Conservation (phyloP, 2,888 invertebrate genomes). For the Drosophila meridionalis region DNA sequence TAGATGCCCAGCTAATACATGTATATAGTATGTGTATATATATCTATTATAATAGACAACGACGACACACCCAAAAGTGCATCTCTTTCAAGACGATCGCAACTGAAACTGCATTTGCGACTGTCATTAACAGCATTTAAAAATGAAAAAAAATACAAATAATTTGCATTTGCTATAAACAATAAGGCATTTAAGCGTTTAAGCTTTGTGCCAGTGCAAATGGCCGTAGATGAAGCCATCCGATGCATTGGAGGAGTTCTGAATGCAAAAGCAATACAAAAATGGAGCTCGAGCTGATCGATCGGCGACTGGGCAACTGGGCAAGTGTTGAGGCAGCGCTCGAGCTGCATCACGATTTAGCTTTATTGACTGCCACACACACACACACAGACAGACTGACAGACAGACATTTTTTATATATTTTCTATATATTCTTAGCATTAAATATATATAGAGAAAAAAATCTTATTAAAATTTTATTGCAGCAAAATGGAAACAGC, state of each 20-base stretch:
- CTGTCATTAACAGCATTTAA: slow-evolving; percentile 59
- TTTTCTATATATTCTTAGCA: slow-evolving; percentile 64
- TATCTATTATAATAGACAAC: slow-evolving; percentile 17
- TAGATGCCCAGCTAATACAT: slow-evolving; percentile 26
- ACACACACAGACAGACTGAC: slow-evolving; percentile 18
- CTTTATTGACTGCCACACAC: slow-evolving; percentile 45
- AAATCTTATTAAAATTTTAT: slow-evolving; percentile 80
- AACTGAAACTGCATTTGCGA: slow-evolving; percentile 40
- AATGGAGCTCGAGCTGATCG: slow-evolving; percentile 62
- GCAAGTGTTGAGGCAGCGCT: slow-evolving; percentile 58
- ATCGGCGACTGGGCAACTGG: slow-evolving; percentile 38
- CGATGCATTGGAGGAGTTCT: slow-evolving; percentile 50
- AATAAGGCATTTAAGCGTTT: slow-evolving; percentile 50
- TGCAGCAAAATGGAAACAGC: slow-evolving; percentile 74
- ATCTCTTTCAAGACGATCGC: slow-evolving; percentile 42
- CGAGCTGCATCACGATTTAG: slow-evolving; percentile 75
- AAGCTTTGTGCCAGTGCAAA: slow-evolving; percentile 36
- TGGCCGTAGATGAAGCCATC: slow-evolving; percentile 55
- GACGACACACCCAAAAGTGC: slow-evolving; percentile 60
- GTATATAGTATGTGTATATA: not conserved
- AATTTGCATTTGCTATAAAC: slow-evolving; percentile 60
- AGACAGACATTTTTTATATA: slow-evolving; percentile 8
- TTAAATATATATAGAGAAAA: slow-evolving; percentile 32
- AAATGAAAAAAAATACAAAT: slow-evolving; percentile 16
- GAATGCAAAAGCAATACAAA: slow-evolving; percentile 62